These are phyloP conservation scores for Plectropomus leopardus DNA, from an alignment of 2,113 vertebrate species.

Conservation along the genomic window DNA sequence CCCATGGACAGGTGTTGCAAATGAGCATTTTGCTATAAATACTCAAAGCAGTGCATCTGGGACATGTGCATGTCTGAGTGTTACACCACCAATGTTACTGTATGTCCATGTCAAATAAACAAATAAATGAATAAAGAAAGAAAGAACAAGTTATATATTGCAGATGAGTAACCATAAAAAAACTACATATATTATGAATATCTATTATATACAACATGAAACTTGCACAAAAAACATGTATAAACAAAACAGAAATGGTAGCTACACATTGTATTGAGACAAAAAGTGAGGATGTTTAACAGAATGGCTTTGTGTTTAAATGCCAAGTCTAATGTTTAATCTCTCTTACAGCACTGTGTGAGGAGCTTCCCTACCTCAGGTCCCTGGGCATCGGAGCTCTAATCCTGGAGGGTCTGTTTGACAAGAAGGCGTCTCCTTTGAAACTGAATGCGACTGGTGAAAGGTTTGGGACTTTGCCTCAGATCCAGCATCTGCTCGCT, in stretches of 20 bases:
- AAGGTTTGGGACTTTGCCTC: conserved; percentile 52
- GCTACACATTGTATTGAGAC: neutral
- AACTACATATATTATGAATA: neutral
- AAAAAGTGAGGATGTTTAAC: too few species aligned
- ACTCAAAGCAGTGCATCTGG: too few species aligned
- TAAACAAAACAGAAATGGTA: neutral
- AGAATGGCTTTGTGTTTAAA: neutral
- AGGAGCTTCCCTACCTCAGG: conserved; percentile 77
- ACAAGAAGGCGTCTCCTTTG: conserved; percentile 33
- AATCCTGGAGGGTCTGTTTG: conserved; percentile 79
- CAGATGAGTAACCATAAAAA: neutral
- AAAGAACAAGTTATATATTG: neutral
- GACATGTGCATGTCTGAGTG: too few species aligned
- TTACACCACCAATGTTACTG: too few species aligned
- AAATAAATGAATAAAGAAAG: too few species aligned
- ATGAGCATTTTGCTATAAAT: too few species aligned
- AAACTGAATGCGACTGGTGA: conserved; percentile 53
- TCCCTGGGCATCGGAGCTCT: conserved; percentile 77
- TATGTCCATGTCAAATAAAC: too few species aligned
- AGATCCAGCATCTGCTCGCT: conserved; percentile 76
- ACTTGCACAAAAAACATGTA: neutral
- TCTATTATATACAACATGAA: neutral
- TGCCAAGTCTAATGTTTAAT: neutral
- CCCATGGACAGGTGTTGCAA: too few species aligned
- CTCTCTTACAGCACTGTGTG: conserved; percentile 68